Percentiles rank a stretch among this genome's conserved stretches.
phyloP scores from a whole-genome alignment of 2,888 invertebrate genomes.

The Junonia oenone region DNA sequence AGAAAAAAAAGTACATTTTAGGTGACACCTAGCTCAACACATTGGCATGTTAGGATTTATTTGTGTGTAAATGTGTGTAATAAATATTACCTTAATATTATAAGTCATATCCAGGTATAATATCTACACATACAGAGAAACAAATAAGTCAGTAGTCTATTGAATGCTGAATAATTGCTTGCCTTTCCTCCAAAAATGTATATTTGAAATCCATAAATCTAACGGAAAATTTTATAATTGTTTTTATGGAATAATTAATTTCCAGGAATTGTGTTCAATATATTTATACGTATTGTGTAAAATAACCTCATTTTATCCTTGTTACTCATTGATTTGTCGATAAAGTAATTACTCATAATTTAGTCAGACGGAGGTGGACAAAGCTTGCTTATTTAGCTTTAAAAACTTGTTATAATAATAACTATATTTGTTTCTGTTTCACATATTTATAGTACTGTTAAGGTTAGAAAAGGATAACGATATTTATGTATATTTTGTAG shows the following conservation, averaged over 20 bases:
- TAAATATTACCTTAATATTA: too few relatives aligned
- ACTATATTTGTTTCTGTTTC: neutral
- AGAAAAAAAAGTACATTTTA: too few relatives aligned
- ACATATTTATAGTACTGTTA: neutral
- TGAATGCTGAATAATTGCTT: too few relatives aligned
- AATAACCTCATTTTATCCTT: conserved; percentile 5
- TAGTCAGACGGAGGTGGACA: neutral
- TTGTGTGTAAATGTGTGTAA: too few relatives aligned
- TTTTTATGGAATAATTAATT: neutral
- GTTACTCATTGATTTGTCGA: conserved; percentile 15
- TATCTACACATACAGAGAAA: too few relatives aligned
- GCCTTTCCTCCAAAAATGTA: too few relatives aligned
- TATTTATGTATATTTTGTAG: neutral
- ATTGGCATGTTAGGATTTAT: too few relatives aligned
- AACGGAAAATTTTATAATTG: neutral
- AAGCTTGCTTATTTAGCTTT: neutral
- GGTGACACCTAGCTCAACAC: too few relatives aligned
- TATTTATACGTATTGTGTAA: neutral
- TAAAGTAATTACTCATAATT: conserved; percentile 6
- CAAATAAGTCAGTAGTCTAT: too few relatives aligned
- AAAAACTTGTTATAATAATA: neutral
- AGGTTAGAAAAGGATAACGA: neutral
- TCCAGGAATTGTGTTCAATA: neutral
- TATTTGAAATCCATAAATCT: neutral
- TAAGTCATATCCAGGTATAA: too few relatives aligned